phyloP scores from a whole-genome alignment of 53 echinoderm and acorn worm genomes.

The Paracentrotus lividus region DNA sequence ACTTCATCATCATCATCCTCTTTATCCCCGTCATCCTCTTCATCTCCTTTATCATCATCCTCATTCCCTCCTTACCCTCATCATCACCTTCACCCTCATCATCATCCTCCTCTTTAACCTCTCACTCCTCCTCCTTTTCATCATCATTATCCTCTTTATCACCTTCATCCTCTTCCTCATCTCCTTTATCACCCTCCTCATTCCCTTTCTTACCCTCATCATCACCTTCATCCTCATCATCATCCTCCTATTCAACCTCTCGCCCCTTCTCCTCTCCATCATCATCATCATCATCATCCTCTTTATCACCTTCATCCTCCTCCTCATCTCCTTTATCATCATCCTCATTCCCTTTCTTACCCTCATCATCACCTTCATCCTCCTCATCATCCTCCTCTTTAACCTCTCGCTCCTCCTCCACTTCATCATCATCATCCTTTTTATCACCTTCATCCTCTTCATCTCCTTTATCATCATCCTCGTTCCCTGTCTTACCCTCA shows the following conservation, averaged over 20 bases:
- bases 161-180: background rate
- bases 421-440: background rate
- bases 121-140: too few relatives aligned
- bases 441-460: background rate
- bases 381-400: background rate
- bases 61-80: background rate
- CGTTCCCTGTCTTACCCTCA: too few relatives aligned
- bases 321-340: background rate
- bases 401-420: background rate
- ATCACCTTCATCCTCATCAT: slow-evolving; percentile 19
- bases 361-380: background rate
- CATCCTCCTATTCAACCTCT: background rate
- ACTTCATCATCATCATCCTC: background rate
- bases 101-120: background rate
- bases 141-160: background rate
- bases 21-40: background rate
- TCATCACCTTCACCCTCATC: slow-evolving; percentile 2
- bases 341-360: background rate
- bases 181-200: background rate
- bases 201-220: slow-evolving; percentile 8
- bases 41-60: background rate
- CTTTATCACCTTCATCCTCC: background rate
- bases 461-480: too few relatives aligned
- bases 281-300: background rate
- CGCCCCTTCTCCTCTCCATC: background rate